A percentile compares a stretch with the other conserved stretches of the same genome.
Conservation (phyloP, 2,888 invertebrate species). For the Ochropacha duplaris region DNA sequence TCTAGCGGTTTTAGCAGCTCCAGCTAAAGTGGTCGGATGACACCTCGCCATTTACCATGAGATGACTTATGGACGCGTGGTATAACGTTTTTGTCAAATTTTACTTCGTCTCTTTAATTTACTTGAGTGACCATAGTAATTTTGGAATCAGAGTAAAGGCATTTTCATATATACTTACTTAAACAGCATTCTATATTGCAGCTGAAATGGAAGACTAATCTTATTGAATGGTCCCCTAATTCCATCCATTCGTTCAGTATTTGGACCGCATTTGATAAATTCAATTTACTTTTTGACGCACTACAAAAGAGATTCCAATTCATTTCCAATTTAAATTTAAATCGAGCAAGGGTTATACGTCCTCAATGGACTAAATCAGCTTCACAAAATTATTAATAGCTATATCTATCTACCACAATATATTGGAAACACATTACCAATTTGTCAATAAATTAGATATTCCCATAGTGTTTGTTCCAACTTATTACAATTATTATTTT, state of each 20-base stretch:
- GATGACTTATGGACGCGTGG: slow-evolving; percentile 50
- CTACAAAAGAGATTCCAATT: slow-evolving; percentile 48
- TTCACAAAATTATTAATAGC: slow-evolving; percentile 12
- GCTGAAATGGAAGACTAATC: slow-evolving; percentile 17
- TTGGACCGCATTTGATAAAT: slow-evolving; percentile 47
- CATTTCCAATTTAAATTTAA: slow-evolving; percentile 40
- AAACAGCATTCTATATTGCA: slow-evolving; percentile 8
- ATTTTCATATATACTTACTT: not conserved
- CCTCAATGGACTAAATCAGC: slow-evolving; percentile 26
- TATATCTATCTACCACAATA: not conserved
- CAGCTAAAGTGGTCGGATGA: slow-evolving; percentile 51
- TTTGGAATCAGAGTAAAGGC: not conserved
- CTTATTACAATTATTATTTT: no score
- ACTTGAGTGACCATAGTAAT: not conserved
- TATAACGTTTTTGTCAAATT: slow-evolving; percentile 50
- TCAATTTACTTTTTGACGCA: slow-evolving; percentile 50
- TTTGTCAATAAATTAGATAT: no score
- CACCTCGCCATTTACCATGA: slow-evolving; percentile 48
- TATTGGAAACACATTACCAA: not conserved
- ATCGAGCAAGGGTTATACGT: slow-evolving; percentile 42
- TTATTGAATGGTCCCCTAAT: slow-evolving; percentile 17
- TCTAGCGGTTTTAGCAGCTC: slow-evolving; percentile 50
- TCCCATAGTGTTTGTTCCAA: no score
- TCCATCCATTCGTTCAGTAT: slow-evolving; percentile 30
- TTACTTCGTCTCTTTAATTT: no score